Conservation (phyloP, 1,140 invertebrate genomes). For the Magallana angulata region DNA sequence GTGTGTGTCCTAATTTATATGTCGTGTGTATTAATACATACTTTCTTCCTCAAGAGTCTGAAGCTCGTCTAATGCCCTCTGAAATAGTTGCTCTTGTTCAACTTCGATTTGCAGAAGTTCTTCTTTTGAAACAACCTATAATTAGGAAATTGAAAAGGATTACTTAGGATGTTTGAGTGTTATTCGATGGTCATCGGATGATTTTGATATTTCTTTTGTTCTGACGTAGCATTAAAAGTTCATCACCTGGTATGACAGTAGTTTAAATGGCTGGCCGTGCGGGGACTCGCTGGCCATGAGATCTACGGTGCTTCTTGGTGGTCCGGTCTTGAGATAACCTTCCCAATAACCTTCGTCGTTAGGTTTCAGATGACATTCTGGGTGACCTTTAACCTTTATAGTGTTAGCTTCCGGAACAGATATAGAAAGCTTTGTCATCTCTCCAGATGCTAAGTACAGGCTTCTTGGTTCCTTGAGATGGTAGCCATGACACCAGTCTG, state of each 20-base stretch:
- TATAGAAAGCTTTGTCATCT: constrained; percentile 45
- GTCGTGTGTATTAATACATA: constrained; percentile 7
- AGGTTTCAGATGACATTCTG: constrained; percentile 53
- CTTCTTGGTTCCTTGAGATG: constrained; percentile 51
- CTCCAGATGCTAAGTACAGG: constrained; percentile 44
- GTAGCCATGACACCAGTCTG: constrained; percentile 54
- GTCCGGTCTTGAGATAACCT: constrained; percentile 49
- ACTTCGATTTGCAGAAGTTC: constrained; percentile 53
- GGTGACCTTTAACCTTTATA: constrained; percentile 52
- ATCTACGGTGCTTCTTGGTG: constrained; percentile 46
- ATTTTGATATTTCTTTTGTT: background rate
- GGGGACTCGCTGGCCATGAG: constrained; percentile 42
- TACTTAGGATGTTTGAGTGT: background rate
- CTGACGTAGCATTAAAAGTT: background rate
- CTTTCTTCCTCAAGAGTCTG: constrained; percentile 53
- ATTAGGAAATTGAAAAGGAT: background rate
- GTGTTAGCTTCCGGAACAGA: constrained; percentile 48
- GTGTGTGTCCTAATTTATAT: no score
- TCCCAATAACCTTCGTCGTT: constrained; percentile 54
- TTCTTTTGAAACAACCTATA: constrained; percentile 57
- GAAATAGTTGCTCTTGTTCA: constrained; percentile 53
- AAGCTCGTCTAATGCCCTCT: constrained; percentile 50
- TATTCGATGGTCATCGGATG: background rate
- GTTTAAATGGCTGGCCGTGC: constrained; percentile 43
- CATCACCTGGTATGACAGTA: constrained; percentile 52